phyloP scores from a whole-genome alignment of 2,797 vertebrate species.

The Crocidura indochinensis region DNA sequence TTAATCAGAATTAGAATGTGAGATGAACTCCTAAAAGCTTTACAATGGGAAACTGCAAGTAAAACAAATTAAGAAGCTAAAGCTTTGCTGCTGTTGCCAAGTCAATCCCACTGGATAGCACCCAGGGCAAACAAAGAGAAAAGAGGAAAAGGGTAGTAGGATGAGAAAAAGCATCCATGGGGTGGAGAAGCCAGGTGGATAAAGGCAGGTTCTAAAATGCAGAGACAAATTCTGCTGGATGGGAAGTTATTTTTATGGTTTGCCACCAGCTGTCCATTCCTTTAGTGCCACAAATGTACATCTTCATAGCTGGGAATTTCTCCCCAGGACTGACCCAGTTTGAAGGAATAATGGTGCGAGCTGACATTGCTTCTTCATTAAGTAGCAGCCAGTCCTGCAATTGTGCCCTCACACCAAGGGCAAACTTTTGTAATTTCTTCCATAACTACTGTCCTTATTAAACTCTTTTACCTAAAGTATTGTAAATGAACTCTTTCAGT shows the following conservation, averaged over 20 bases:
- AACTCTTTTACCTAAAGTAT: slow-evolving; percentile 48
- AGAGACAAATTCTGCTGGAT: not conserved
- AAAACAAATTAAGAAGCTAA: slow-evolving; percentile 70
- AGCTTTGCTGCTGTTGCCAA: slow-evolving; percentile 42
- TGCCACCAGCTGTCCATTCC: slow-evolving; percentile 1
- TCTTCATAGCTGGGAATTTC: not conserved
- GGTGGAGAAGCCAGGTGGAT: not conserved
- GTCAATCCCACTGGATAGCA: slow-evolving; percentile 15
- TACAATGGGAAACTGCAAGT: slow-evolving; percentile 49
- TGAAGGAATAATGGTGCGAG: not conserved
- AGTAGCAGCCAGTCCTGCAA: slow-evolving; percentile 29
- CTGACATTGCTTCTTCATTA: slow-evolving; percentile 24
- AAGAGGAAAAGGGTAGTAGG: slow-evolving; percentile 15
- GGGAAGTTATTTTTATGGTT: not conserved
- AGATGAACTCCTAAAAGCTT: slow-evolving; percentile 64
- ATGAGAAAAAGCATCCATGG: not conserved
- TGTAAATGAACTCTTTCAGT: slow-evolving; percentile 40
- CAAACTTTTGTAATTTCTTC: slow-evolving; percentile 30
- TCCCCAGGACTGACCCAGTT: slow-evolving; percentile 33
- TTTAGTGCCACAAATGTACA: not conserved
- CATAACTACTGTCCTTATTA: not conserved
- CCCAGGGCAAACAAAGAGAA: not conserved
- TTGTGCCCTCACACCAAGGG: slow-evolving; percentile 18
- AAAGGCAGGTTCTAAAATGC: not conserved
- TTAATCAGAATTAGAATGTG: slow-evolving; percentile 65